Evolutionary conservation across 2,113 vertebrate species (phyloP).

Genomic region (Gymnocephalus cernua): DNA sequence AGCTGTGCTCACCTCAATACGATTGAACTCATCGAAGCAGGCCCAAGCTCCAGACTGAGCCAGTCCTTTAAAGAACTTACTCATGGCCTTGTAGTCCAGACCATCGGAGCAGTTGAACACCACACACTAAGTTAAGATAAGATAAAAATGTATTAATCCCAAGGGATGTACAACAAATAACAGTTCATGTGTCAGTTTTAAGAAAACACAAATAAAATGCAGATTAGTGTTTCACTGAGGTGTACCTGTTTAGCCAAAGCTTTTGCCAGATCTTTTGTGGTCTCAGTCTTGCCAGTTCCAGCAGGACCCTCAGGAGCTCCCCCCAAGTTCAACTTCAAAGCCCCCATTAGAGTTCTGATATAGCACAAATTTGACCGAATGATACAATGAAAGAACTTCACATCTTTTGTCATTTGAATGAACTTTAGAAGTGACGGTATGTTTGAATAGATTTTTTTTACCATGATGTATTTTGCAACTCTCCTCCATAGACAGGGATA

Average conservation of each 20-base stretch:
- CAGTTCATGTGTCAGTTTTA: neutral
- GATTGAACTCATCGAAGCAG: conserved; percentile 97
- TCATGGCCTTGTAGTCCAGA: conserved; percentile 96
- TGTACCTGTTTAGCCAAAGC: conserved; percentile 94
- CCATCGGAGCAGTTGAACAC: conserved; percentile 98
- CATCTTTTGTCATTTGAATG: neutral
- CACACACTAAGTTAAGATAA: conserved; percentile 85
- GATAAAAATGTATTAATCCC: conserved; percentile 5
- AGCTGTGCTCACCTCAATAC: conserved; percentile 89
- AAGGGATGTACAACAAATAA: neutral
- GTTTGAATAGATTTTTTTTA: neutral
- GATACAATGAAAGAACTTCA: neutral
- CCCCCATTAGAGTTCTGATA: conserved; percentile 93
- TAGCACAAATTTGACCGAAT: conserved; percentile 6
- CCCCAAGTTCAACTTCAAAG: conserved; percentile 93
- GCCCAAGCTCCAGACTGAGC: conserved; percentile 95
- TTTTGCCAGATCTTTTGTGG: conserved; percentile 96
- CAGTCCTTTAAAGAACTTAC: conserved; percentile 96
- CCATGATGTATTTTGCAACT: neutral
- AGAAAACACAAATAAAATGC: neutral
- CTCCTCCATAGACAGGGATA: neutral
- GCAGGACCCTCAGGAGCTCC: conserved; percentile 96
- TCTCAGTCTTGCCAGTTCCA: conserved; percentile 98
- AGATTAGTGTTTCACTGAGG: neutral
- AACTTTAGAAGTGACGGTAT: neutral